Evolutionary conservation across 2,888 invertebrate genomes (phyloP), one percentile per base, ranked within the genome.

Genomic region (Nemotelus pantherinus): DNA sequence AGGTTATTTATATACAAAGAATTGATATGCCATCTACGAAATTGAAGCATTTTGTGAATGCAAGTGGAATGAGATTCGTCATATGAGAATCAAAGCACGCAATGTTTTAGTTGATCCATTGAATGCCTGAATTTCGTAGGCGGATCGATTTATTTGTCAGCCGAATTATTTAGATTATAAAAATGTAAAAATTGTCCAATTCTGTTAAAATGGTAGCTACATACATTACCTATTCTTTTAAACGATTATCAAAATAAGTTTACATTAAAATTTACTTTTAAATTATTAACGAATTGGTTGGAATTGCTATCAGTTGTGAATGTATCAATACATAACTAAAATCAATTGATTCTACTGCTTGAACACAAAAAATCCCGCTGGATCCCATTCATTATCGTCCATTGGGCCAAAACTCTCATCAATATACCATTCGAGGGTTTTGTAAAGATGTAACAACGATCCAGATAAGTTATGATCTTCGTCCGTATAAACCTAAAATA

Each of bases 351-450:
- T 75, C 70, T 86, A 87, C 84, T 87, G 87, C 83, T 87, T 87
- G 80, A 87, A 87, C 82, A 86, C 85, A 81, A 87, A 87, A 77
- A 87, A 83, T 10, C 90, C 90, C 65, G 88, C 89, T 39, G 91
- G 89, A 85, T 93, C 92, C 92, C 92, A 93, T 84, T 92, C 92
- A 41, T 90, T 91, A 78, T 92, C 90, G 79, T 93, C 92, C 41
- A 91, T 89, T 1, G 92, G 91, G 0, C 92, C 94, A 84, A 95
- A 95, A 84, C 93, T 94, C 79, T 95, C 94, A 85, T 94, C 93
- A 84, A 96, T 92, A 88, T 95, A 96, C 84, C 93, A 92, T 86
- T 96, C 95, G 90, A 96, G 92, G 7, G 94, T 92, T 83, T 92
- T 92, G 88, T 94, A 94, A 77, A 96, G 90, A 85, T 97, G 96